Base-by-base conservation (phyloP, 2,113 vertebrate species). In the Alosa alosa region DNA sequence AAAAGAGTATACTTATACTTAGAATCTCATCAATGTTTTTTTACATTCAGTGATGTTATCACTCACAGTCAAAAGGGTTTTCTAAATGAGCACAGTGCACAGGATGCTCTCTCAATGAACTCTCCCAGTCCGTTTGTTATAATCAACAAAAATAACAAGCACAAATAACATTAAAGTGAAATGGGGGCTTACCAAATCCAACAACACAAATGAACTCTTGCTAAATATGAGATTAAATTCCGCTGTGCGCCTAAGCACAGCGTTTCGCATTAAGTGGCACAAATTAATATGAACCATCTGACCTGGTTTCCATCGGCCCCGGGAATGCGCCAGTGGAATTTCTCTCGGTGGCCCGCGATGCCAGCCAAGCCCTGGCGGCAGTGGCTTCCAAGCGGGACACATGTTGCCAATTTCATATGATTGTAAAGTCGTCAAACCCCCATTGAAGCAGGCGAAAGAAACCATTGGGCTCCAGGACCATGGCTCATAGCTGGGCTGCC, bases 211-310 rank as follows among this genome's bases (percentile, higher is more conserved):
- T 31, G 25, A 72, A 13, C 64, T 72, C 64, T 72, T 72, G 10
- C 25, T 72, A 31, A 72, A 72, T 36, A 72, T 36, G 25, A 49
- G 9, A 88, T 83, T 68, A 86, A 81, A 88, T 86, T 85, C 83
- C 31, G 47, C 6, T 2, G 17, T 11, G 41, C 81, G 72, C 83
- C 46, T 20, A 41, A 81, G 81, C 84, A 84, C 83, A 86, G 83
- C 50, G 15, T 36, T 83, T 88, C 84, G 22, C 49, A 41, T 81
- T 41, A 83, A 87, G 68, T 39, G 22, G 25, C 68, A 82, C 86
- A 82, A 25, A 83, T 82, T 83, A 86, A 90, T 55, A 45, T 22
- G 86, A 88, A 90, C 57, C 90, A 92, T 90, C 82, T 89, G 91
- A 90, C 87, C 47, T 86, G 86, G 10, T 20, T 45, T 81, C 84